Evolutionary conservation across 2,888 invertebrate species (phyloP), one percentile per base, ranked within the genome.

Genomic region (Acanthosepion esculentum): DNA sequence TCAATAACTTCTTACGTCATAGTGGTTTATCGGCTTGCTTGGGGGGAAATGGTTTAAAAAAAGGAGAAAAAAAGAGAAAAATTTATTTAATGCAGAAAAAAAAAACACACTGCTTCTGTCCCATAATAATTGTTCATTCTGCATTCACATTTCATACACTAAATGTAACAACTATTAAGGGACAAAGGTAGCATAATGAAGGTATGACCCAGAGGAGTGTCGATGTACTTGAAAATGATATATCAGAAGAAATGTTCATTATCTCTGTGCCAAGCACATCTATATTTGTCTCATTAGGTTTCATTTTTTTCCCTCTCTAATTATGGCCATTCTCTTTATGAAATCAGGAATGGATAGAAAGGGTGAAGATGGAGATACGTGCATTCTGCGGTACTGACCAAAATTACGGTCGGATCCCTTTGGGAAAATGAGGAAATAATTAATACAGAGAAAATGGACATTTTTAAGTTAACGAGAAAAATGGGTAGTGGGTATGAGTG

Each of bases 381-480:
- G 59, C 23, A 20, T 59, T 59, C n/a, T n/a, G 78, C 33, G 78
- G 78, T n/a, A 33, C 78, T 78, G 78, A 78, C 78, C 78, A 78
- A 78, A 78, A 78, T 78, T 78, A 78, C 23, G n/a, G 78, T 78
- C 78, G n/a, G 78, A 78, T 78, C 78, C 78, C n/a, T 78, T 78
- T 78, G 78, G 78, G 78, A 78, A 78, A 78, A 78, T 78, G 78
- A 78, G 78, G 78, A 78, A 78, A 78, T 78, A 78, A 78, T 78
- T 78, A 78, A 78, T 78, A 78, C 78, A n/a, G n/a, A 78, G 78
- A 78, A 78, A 78, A 78, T 78, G 78, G 78, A 78, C 78, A 78
- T 78, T 78, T 78, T 78, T 78, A 78, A 78, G 78, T 78, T 78
- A 78, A 78, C 78, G 78, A 78, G 78, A 33, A 78, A 78, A 78